These are phyloP conservation scores for Takifugu rubripes DNA, from an alignment of 2,797 vertebrate genomes.

Conservation along the genomic window DNA sequence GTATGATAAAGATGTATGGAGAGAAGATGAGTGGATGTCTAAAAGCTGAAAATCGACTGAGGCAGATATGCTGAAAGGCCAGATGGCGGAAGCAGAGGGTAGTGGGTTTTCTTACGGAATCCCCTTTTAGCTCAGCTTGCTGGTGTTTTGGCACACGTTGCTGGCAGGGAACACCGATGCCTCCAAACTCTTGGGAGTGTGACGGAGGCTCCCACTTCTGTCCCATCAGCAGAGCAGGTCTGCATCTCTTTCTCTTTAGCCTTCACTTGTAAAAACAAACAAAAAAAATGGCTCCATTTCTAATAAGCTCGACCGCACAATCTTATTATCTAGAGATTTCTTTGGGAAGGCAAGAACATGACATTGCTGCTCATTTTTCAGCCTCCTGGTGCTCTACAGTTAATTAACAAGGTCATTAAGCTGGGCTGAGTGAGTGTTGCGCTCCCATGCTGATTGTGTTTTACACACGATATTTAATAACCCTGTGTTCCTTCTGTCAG, in stretches of 20 bases:
- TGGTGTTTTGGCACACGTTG: constrained; percentile 31
- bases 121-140: constrained; percentile 19
- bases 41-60: constrained; percentile 10
- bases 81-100: constrained; percentile 14
- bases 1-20: constrained; percentile 12
- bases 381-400: constrained; percentile 35
- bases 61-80: constrained; percentile 4
- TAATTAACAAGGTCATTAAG: constrained; percentile 60
- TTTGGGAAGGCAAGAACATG: constrained; percentile 41
- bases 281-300: too few species aligned
- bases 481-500: constrained; percentile 34
- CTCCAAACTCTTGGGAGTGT: constrained; percentile 17
- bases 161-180: constrained; percentile 21
- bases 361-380: constrained; percentile 45
- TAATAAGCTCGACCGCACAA: too few species aligned
- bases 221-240: constrained; percentile 35
- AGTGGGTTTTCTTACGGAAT: constrained; percentile 32
- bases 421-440: constrained; percentile 26
- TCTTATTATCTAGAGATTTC: background rate
- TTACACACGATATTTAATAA: constrained; percentile 61
- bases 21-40: constrained; percentile 7
- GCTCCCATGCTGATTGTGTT: constrained; percentile 42
- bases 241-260: constrained; percentile 1
- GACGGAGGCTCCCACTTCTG: constrained; percentile 1
- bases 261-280: constrained; percentile 3